Conservation (phyloP, 2,888 invertebrate genomes). For the Cantharis nigra region DNA sequence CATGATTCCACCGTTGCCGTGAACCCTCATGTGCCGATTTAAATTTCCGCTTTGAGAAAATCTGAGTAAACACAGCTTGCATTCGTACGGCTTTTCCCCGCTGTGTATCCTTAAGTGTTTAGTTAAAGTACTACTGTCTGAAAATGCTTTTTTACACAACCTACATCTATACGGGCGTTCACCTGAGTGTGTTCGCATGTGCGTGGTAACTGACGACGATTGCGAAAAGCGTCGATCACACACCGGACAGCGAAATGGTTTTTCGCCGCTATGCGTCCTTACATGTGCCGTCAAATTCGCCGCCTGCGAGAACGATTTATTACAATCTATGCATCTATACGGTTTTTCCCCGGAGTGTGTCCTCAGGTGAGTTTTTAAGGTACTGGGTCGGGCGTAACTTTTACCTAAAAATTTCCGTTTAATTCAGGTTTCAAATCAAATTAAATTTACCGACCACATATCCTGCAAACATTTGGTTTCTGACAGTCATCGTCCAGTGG, state of each 20-base stretch:
- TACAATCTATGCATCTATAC: slow-evolving; percentile 89
- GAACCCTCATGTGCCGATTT: slow-evolving; percentile 98
- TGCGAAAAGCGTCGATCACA: slow-evolving; percentile 97
- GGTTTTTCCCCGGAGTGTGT: slow-evolving; percentile 97
- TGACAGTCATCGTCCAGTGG: slow-evolving; percentile 71
- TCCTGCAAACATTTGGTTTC: slow-evolving; percentile 88
- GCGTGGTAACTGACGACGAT: slow-evolving; percentile 94
- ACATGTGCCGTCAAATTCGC: slow-evolving; percentile 98
- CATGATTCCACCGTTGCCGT: slow-evolving; percentile 64
- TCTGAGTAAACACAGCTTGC: slow-evolving; percentile 91
- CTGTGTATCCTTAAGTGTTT: slow-evolving; percentile 93
- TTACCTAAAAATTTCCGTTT: slow-evolving; percentile 59
- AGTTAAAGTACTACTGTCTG: slow-evolving; percentile 96
- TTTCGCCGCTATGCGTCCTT: slow-evolving; percentile 95
- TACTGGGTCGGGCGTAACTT: slow-evolving; percentile 95
- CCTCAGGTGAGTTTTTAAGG: slow-evolving; percentile 93
- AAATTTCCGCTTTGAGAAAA: slow-evolving; percentile 99
- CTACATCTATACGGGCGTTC: slow-evolving; percentile 93
- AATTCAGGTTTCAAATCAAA: background rate
- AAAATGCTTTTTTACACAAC: slow-evolving; percentile 97
- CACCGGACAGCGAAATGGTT: slow-evolving; percentile 96
- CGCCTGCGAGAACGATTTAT: slow-evolving; percentile 97
- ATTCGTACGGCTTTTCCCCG: slow-evolving; percentile 97
- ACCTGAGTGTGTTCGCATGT: slow-evolving; percentile 99
- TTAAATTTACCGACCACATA: slow-evolving; percentile 69